These are phyloP conservation scores for Drosophila prostipennis DNA, from an alignment of 2,888 invertebrate species.

Conservation along the genomic window DNA sequence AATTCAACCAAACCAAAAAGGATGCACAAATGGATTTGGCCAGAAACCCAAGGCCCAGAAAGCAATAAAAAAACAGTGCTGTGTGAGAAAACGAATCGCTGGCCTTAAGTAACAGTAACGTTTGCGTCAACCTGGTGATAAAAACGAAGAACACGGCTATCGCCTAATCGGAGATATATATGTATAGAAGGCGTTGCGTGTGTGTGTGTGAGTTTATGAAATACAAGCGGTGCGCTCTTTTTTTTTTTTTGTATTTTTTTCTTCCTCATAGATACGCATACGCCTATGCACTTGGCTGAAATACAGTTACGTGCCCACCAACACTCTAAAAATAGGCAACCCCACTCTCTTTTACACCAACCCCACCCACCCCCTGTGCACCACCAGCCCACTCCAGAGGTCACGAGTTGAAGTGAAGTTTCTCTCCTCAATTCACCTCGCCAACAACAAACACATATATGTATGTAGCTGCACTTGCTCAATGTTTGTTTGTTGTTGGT, in stretches of 20 bases:
- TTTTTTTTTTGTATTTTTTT: constrained; percentile 42
- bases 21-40: constrained; percentile 7
- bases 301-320: constrained; percentile 67
- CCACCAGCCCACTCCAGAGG: constrained; percentile 49
- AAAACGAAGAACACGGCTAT: constrained; percentile 56
- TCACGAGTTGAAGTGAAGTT: constrained; percentile 68
- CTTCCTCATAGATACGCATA: constrained; percentile 47
- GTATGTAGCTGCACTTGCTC: constrained; percentile 21
- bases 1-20: not conserved
- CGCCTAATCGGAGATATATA: constrained; percentile 58
- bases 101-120: constrained; percentile 51
- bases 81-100: constrained; percentile 10
- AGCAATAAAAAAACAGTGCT: not conserved
- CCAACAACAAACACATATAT: not conserved
- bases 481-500: constrained; percentile 7
- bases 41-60: constrained; percentile 19
- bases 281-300: constrained; percentile 63
- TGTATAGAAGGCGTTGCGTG: constrained; percentile 30
- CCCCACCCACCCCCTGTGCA: constrained; percentile 2
- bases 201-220: constrained; percentile 48
- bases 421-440: constrained; percentile 1
- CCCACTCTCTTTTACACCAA: constrained; percentile 36
- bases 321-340: constrained; percentile 65
- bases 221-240: constrained; percentile 26
- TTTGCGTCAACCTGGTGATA: constrained; percentile 54